Evolutionary conservation across 1,140 invertebrate genomes (phyloP).

Genomic region (Sinella curviseta): DNA sequence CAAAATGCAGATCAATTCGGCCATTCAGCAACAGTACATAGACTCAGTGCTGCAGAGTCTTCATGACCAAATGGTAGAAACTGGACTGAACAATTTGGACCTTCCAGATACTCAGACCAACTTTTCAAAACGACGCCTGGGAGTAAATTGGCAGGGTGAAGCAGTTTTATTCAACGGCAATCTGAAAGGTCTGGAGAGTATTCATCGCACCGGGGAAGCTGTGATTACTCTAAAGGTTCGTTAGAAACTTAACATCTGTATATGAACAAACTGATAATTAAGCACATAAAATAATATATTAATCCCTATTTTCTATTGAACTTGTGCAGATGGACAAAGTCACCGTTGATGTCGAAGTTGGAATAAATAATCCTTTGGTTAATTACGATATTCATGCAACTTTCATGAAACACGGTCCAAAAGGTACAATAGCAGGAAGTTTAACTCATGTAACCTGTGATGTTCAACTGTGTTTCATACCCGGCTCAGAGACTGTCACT

Average conservation of each 20-base stretch:
- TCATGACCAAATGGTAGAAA: conserved; percentile 39
- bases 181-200: conserved; percentile 38
- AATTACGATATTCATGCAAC: conserved; percentile 38
- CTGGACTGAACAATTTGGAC: conserved; percentile 32
- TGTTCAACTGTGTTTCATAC: conserved; percentile 32
- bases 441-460: conserved; percentile 33
- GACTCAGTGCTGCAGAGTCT: conserved; percentile 33
- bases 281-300: neutral
- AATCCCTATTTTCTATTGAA: neutral
- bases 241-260: neutral
- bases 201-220: conserved; percentile 38
- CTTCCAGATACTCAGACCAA: conserved; percentile 35
- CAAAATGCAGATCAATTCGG: neutral
- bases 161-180: conserved; percentile 37
- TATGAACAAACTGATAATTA: neutral
- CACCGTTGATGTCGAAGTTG: conserved; percentile 33
- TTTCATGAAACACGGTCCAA: conserved; percentile 41
- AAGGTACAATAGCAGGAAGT: conserved; percentile 33
- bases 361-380: conserved; percentile 34
- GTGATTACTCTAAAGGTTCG: conserved; percentile 31
- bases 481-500: conserved; percentile 28
- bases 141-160: conserved; percentile 38
- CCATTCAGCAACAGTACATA: conserved; percentile 24
- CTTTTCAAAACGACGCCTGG: conserved; percentile 32
- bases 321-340: conserved; percentile 25